These are phyloP conservation scores for Catocala nupta DNA, from an alignment of 2,888 invertebrate species.

Conservation along the genomic window DNA sequence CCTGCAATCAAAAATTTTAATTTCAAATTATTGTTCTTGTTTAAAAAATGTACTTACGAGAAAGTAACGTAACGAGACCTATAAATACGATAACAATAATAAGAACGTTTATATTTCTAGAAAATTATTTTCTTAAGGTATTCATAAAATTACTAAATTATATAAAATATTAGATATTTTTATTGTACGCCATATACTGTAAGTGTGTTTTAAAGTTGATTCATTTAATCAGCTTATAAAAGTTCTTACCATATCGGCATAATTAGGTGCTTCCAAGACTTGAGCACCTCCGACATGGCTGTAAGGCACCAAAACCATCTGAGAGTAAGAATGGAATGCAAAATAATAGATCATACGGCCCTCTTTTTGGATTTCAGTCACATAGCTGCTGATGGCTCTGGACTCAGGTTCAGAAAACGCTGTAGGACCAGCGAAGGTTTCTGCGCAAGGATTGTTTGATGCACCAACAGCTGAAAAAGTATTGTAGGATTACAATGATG, in stretches of 20 bases:
- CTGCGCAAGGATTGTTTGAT: conserved; percentile 78
- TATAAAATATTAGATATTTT: too few relatives aligned
- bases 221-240: too few relatives aligned
- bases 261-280: conserved; percentile 66
- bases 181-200: too few relatives aligned
- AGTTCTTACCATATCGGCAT: conserved; percentile 73
- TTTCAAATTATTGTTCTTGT: too few relatives aligned
- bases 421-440: conserved; percentile 82
- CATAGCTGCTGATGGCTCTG: conserved; percentile 72
- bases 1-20: too few relatives aligned
- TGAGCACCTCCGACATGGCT: conserved; percentile 67
- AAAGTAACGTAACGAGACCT: too few relatives aligned
- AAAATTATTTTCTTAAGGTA: too few relatives aligned
- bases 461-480: conserved; percentile 69
- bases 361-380: conserved; percentile 55
- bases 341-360: conserved; percentile 80
- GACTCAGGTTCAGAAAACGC: conserved; percentile 88
- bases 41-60: too few relatives aligned
- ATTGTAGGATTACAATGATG: neutral
- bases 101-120: too few relatives aligned
- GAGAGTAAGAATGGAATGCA: conserved; percentile 87
- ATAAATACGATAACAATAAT: too few relatives aligned
- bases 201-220: too few relatives aligned
- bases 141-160: too few relatives aligned
- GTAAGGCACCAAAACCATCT: conserved; percentile 83